phyloP scores from a whole-genome alignment of 2,888 invertebrate genomes.

The Steromphala cineraria region DNA sequence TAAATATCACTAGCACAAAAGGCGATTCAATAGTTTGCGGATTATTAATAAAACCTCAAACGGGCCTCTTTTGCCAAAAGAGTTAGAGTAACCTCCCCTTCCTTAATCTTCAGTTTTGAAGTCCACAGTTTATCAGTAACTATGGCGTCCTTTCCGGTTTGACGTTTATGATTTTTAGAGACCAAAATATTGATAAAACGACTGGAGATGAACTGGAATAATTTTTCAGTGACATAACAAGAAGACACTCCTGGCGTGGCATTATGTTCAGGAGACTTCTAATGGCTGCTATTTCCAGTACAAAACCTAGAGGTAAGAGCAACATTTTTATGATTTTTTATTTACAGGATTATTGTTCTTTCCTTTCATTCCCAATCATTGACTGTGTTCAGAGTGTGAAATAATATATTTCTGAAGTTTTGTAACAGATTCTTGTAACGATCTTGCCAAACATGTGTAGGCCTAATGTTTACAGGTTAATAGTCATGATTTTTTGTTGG shows the following conservation, averaged over 20 bases:
- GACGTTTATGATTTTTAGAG: not conserved
- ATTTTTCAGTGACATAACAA: not conserved
- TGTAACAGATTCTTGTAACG: no score
- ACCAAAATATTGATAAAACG: not conserved
- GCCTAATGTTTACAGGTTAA: no score
- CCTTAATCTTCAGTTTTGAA: not conserved
- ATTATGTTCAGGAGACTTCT: constrained; percentile 38
- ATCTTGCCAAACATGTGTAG: no score
- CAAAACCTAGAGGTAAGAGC: constrained; percentile 16
- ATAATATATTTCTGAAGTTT: no score
- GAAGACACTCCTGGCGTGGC: not conserved
- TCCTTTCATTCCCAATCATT: no score
- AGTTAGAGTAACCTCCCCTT: not conserved
- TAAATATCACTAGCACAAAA: no score
- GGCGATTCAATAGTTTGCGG: no score
- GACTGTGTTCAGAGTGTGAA: no score
- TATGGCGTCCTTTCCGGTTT: constrained; percentile 14
- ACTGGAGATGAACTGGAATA: not conserved
- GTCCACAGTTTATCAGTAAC: constrained; percentile 8
- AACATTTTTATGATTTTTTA: no score
- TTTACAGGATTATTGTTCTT: no score
- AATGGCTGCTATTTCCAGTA: constrained; percentile 52
- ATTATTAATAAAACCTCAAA: not conserved
- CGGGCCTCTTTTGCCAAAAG: not conserved
- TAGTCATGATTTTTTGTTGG: no score